These are phyloP conservation scores for Melierax canorus DNA, from an alignment of 2,113 vertebrate genomes.

Conservation along the genomic window DNA sequence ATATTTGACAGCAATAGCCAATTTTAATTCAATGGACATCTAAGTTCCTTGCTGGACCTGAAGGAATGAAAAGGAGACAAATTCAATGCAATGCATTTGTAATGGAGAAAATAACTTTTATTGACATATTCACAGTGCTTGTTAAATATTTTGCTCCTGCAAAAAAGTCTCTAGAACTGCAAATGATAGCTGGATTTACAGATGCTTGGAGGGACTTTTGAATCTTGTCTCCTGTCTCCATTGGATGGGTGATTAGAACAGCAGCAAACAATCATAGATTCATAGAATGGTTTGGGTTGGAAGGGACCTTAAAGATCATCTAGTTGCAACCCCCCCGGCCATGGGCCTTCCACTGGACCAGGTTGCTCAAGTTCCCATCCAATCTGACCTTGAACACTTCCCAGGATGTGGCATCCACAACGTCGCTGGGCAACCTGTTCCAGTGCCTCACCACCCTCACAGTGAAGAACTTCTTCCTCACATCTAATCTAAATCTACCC, in stretches of 20 bases:
- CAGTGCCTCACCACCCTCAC: too few species aligned
- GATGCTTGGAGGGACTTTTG: neutral
- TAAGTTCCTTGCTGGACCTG: neutral
- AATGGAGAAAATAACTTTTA: neutral
- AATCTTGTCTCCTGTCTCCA: neutral
- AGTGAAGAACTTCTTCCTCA: too few species aligned
- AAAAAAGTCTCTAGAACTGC: neutral
- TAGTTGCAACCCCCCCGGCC: too few species aligned
- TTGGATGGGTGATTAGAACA: constrained; percentile 10
- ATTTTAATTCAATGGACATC: neutral
- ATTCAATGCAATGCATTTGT: neutral
- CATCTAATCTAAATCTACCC: too few species aligned
- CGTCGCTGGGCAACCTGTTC: too few species aligned
- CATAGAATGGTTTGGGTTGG: too few species aligned
- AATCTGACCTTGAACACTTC: too few species aligned
- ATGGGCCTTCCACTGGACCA: too few species aligned
- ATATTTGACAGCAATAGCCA: neutral
- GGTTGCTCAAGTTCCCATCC: too few species aligned
- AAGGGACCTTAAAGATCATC: too few species aligned
- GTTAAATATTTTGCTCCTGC: neutral
- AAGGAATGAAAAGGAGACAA: constrained; percentile 5
- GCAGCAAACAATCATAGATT: neutral
- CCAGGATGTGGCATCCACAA: too few species aligned
- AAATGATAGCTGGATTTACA: neutral
- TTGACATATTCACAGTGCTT: neutral